Conservation (phyloP, 2,888 invertebrate species). For the Tenthredo distinguenda region DNA sequence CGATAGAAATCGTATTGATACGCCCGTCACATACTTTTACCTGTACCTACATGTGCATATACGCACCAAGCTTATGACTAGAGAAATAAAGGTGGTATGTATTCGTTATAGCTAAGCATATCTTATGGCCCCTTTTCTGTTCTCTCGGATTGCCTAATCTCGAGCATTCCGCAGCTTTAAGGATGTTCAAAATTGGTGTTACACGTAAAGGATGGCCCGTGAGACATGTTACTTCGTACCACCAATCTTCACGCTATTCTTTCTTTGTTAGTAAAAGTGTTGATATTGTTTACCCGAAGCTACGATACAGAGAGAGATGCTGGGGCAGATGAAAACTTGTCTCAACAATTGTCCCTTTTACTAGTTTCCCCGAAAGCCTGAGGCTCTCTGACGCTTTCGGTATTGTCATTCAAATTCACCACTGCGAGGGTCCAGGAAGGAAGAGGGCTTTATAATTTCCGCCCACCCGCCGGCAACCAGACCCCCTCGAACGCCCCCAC, state of each 20-base stretch:
- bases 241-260: neutral
- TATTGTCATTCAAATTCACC: conserved; percentile 51
- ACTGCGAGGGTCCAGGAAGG: conserved; percentile 58
- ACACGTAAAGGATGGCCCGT: neutral
- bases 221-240: neutral
- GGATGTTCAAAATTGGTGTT: neutral
- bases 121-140: neutral
- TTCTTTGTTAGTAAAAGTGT: neutral
- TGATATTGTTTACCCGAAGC: neutral
- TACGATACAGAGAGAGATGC: neutral
- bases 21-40: conserved; percentile 17
- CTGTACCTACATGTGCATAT: neutral
- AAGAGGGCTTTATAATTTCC: conserved; percentile 73
- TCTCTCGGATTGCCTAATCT: neutral
- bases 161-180: neutral
- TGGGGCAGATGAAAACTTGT: conserved; percentile 17
- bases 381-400: conserved; percentile 42
- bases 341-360: conserved; percentile 41
- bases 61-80: neutral
- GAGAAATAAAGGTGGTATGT: neutral
- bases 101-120: neutral
- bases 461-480: conserved; percentile 56
- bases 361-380: conserved; percentile 28
- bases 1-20: conserved; percentile 26
- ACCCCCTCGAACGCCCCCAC: conserved; percentile 55